Base-by-base conservation (phyloP, 2,888 invertebrate genomes). In the Macropis europaea region DNA sequence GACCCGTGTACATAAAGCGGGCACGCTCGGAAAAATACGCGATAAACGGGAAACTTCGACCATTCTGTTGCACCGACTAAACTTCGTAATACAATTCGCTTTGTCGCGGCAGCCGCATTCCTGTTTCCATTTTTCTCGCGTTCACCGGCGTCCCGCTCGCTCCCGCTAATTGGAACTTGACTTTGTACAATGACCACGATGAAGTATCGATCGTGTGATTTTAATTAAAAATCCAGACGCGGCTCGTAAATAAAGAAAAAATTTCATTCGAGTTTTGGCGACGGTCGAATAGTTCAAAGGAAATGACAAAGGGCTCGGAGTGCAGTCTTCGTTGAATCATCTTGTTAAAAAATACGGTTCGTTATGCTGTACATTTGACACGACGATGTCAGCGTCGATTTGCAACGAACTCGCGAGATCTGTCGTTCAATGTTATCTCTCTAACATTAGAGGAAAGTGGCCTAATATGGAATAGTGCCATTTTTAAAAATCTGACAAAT, bases 71-170 rank as follows among this genome's bases (percentile, higher is more conserved):
- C 38, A 1, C 24, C 38, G 13, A 47, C 53, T 34, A 36, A n/a
- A 45, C 24, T 64, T 64, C n/a, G 32, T n/a, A 34, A 63, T 64
- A 40, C 32, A 53, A 64, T 40, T 47, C 38, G 32, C 38, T 50
- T 36, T 11, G 32, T 32, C 15, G n/a, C 15, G 13, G 7, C 17
- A 11, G 28, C 6, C 28, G 6, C 24, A 17, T 22, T 22, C 32
- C 36, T 4, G 1, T 22, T 26, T 28, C 38, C 17, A 24, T 22
- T 42, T 43, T 57, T 36, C 15, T 13, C n/a, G n/a, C n/a, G n/a
- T n/a, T n/a, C n/a, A n/a, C n/a, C n/a, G n/a, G 7, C 2, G 17
- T 30, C 30, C 19, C 24, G 32, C 34, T 15, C 13, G 9, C 19
- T 34, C 17, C 17, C 17, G 22, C 26, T 66, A 60, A 61, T 67